Evolutionary conservation across 2,888 invertebrate genomes (phyloP), one percentile per base, ranked within the genome.

Genomic region (Limnephilus auricula): DNA sequence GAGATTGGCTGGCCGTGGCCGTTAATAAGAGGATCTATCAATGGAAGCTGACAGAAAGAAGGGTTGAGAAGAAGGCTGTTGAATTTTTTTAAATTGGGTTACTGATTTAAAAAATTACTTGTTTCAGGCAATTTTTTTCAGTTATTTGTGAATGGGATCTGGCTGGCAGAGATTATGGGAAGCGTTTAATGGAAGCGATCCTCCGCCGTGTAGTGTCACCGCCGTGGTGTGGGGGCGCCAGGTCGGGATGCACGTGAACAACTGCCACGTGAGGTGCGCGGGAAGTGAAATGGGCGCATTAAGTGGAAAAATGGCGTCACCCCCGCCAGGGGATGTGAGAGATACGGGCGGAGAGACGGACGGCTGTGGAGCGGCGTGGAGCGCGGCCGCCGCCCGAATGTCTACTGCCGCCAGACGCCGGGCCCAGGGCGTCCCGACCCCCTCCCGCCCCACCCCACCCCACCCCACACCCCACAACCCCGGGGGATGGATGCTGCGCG

Each of bases 341-440:
- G 83, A 31, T 18, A 32, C 80, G 32, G 80, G 80, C 32, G 80
- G 32, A 34, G 78, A 50, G 90, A 90, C 84, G 50, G 90, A 78
- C 32, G 82, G 82, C 82, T 45, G 90, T 83, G 92, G 50, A 90
- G 92, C 90, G 88, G 95, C 96, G 95, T 95, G 94, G 95, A 95
- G 95, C 95, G 95, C 95, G 95, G 95, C 95, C 94, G 95, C 95
- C 95, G 95, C 95, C 95, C 95, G 95, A 96, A 95, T 96, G 96
- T 95, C 96, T 95, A 95, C 95, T 95, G 95, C 95, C 95, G 95
- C 95, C 95, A 95, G 95, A 96, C 95, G 95, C 95, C 96, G 96
- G 96, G 97, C 96, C 97, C 93, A 94, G 94, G 93, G 94, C 94
- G 94, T 93, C 79, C 80, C 34, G 30, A 45, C 87, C 80, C 80